phyloP scores from a whole-genome alignment of 2,888 invertebrate genomes.

The Agonum fuliginosum region DNA sequence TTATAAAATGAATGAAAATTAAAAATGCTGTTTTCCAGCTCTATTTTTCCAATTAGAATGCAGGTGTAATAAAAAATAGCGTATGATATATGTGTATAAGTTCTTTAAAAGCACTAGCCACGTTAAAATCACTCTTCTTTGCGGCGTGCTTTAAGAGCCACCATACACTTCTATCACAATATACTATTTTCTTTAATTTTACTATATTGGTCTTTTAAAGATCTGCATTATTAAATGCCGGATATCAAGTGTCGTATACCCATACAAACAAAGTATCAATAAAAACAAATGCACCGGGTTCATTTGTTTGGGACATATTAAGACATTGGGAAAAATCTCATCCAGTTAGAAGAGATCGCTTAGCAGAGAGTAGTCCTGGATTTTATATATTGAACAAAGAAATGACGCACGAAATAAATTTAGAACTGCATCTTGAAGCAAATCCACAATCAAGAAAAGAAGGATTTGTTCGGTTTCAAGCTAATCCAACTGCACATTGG shows the following conservation, averaged over 20 bases:
- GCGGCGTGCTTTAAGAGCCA: no score
- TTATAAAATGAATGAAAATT: no score
- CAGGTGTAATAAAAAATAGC: no score
- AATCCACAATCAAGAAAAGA: slow-evolving; percentile 86
- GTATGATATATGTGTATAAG: no score
- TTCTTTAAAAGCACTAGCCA: no score
- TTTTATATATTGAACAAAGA: slow-evolving; percentile 76
- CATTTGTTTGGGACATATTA: slow-evolving; percentile 94
- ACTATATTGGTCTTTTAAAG: no score
- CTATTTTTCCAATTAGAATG: no score
- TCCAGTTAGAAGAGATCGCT: slow-evolving; percentile 79
- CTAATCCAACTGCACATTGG: slow-evolving; percentile 92
- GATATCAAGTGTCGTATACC: slow-evolving; percentile 92
- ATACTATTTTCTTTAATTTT: no score
- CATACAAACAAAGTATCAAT: slow-evolving; percentile 92
- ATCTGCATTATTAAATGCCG: slow-evolving; percentile 92
- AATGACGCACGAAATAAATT: slow-evolving; percentile 73
- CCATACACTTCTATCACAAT: no score
- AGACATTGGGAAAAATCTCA: slow-evolving; percentile 85
- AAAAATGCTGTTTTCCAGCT: no score
- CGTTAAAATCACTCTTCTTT: no score
- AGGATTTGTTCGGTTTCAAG: slow-evolving; percentile 87
- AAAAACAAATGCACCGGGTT: slow-evolving; percentile 93
- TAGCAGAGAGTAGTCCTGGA: slow-evolving; percentile 74
- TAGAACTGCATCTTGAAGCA: slow-evolving; percentile 80